These are phyloP conservation scores for Pilophorus perplexus DNA, from an alignment of 2,888 invertebrate genomes.

Conservation along the genomic window DNA sequence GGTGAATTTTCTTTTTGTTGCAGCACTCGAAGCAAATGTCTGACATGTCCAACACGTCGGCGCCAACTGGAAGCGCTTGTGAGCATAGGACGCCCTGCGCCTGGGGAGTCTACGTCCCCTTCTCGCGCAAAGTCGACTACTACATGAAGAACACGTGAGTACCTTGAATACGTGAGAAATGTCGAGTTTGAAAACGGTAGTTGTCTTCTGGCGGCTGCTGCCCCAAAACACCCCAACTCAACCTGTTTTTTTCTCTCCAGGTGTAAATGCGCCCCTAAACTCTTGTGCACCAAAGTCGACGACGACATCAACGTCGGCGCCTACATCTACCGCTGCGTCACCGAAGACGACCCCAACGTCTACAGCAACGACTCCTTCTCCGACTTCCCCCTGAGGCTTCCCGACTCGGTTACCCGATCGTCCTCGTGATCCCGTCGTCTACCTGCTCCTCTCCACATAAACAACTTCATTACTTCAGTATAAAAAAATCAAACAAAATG, in stretches of 20 bases:
- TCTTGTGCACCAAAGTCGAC: constrained; percentile 56
- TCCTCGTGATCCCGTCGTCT: constrained; percentile 1
- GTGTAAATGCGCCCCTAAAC: constrained; percentile 56
- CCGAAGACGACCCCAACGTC: not conserved
- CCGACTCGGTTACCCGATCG: constrained; percentile 18
- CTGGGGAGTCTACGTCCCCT: constrained; percentile 61
- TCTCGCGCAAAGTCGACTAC: constrained; percentile 56
- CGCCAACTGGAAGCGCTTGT: constrained; percentile 49
- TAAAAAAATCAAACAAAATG: not conserved
- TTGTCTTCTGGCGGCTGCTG: not conserved
- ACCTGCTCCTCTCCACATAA: no score
- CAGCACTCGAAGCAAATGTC: not conserved
- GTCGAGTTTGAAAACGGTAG: not conserved
- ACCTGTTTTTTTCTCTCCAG: constrained; percentile 53
- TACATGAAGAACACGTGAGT: constrained; percentile 63
- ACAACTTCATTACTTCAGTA: no score
- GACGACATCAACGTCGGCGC: constrained; percentile 61
- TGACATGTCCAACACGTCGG: constrained; percentile 25
- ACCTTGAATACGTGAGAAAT: not conserved
- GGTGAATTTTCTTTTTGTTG: not conserved
- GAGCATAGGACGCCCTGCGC: constrained; percentile 57
- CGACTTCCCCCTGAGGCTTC: constrained; percentile 12
- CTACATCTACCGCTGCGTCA: constrained; percentile 59
- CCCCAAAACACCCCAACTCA: not conserved
- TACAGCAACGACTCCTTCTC: not conserved